Percentiles rank a stretch among this genome's conserved stretches.
Evolutionary conservation across 2,888 invertebrate genomes (phyloP).

Genomic region (Eristalinus sepulchralis): DNA sequence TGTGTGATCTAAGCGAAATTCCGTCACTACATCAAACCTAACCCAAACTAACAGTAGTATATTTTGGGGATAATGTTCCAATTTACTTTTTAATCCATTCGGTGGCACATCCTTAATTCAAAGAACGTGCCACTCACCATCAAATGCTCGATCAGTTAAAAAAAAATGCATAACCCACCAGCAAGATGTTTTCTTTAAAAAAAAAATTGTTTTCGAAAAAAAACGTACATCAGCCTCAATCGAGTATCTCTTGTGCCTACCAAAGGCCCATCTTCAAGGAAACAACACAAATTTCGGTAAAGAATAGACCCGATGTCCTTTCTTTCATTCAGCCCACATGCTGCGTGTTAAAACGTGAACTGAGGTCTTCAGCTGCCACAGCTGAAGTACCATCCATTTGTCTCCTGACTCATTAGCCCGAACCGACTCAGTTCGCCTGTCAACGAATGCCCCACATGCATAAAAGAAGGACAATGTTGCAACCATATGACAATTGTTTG

Average conservation of each 20-base stretch:
- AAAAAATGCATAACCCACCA: no score
- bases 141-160: no score
- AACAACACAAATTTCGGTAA: background rate
- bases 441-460: background rate
- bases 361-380: background rate
- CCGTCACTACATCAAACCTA: no score
- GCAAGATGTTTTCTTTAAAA: no score
- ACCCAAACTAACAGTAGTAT: no score
- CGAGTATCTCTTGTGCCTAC: background rate
- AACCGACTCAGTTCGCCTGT: background rate
- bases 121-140: no score
- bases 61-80: no score
- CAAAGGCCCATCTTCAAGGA: background rate
- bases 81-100: no score
- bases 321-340: background rate
- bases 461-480: background rate
- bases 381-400: background rate
- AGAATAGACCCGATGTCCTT: background rate
- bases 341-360: background rate
- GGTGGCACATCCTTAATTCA: no score
- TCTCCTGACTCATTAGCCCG: background rate
- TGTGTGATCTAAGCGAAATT: no score
- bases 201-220: no score
- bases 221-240: no score
- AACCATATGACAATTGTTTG: background rate